Conservation (phyloP, 2,888 invertebrate species). For the Latrodectus hesperus region DNA sequence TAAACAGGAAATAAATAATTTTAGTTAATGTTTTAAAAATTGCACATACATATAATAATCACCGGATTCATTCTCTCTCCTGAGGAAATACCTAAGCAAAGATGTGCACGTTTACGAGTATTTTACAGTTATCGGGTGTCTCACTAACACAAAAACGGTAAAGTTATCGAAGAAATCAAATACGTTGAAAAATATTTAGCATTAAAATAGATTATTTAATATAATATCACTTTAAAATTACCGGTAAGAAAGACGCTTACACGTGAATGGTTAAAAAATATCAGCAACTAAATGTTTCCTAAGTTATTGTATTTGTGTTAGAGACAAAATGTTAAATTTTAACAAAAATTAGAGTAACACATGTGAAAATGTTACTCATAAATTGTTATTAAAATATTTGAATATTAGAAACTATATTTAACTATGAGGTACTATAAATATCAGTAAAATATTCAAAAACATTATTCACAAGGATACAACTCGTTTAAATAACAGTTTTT, state of each 20-base stretch:
- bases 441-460: too few relatives aligned
- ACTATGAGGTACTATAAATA: too few relatives aligned
- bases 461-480: too few relatives aligned
- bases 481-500: too few relatives aligned
- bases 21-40: too few relatives aligned
- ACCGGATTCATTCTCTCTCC: not conserved
- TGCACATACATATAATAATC: too few relatives aligned
- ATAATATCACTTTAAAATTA: constrained; percentile 49
- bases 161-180: constrained; percentile 29
- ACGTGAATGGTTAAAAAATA: constrained; percentile 34
- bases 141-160: constrained; percentile 20
- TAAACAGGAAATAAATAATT: too few relatives aligned
- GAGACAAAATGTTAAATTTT: constrained; percentile 1
- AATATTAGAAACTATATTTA: too few relatives aligned
- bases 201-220: constrained; percentile 46
- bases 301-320: constrained; percentile 2
- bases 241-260: constrained; percentile 31
- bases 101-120: not conserved
- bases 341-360: not conserved
- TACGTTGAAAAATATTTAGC: constrained; percentile 25
- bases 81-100: not conserved
- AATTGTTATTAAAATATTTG: not conserved
- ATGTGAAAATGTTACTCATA: not conserved
- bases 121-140: not conserved
- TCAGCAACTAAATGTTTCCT: constrained; percentile 22